These are phyloP conservation scores for Rousettus madagascariensis DNA, from an alignment of 2,797 vertebrate species.

Conservation along the genomic window DNA sequence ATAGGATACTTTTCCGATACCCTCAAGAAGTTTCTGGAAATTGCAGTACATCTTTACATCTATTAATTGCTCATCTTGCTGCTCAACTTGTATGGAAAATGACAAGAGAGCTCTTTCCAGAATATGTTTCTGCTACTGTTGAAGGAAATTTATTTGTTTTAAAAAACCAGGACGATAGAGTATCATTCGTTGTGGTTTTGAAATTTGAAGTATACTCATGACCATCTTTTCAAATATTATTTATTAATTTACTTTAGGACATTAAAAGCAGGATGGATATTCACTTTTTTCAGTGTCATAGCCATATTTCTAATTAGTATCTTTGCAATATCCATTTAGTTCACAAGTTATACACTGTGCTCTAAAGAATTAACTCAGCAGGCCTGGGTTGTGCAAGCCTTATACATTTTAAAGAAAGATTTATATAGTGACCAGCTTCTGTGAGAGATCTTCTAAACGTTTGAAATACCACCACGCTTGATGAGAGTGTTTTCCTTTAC, in stretches of 20 bases:
- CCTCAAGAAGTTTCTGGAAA: constrained; percentile 59
- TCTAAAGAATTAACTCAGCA: background rate
- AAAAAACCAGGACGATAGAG: background rate
- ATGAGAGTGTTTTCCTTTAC: background rate
- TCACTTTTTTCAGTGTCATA: background rate
- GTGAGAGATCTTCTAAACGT: background rate
- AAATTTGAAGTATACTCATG: background rate
- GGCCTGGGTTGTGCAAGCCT: background rate
- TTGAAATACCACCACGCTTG: background rate
- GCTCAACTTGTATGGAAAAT: constrained; percentile 51
- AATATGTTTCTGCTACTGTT: background rate
- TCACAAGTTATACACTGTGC: background rate
- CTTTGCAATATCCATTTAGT: background rate
- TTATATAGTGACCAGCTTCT: background rate
- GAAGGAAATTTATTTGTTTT: background rate
- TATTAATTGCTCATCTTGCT: constrained; percentile 56
- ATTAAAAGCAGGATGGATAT: background rate
- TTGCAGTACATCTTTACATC: background rate
- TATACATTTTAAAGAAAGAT: background rate
- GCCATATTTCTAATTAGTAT: background rate
- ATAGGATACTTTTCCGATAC: constrained; percentile 51
- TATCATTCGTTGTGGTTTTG: background rate
- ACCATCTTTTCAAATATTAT: background rate
- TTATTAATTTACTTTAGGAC: background rate
- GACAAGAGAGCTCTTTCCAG: background rate